Evolutionary conservation across 2,888 invertebrate genomes (phyloP).

Genomic region (Andrena bucephala): DNA sequence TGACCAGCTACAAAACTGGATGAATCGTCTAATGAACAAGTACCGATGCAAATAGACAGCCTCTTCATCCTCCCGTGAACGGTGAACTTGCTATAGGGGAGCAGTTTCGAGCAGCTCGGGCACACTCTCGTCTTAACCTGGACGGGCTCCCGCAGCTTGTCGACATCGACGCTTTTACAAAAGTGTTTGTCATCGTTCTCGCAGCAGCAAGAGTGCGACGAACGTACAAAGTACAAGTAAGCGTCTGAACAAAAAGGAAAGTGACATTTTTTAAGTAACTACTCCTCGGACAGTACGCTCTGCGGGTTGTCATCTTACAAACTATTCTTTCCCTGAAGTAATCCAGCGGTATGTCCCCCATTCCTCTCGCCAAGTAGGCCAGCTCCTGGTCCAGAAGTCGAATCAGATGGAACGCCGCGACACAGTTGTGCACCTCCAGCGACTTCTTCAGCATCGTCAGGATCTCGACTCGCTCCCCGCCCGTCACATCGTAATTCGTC

Average conservation of each 20-base stretch:
- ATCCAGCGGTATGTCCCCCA: conserved; percentile 87
- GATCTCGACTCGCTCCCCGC: conserved; percentile 90
- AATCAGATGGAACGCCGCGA: conserved; percentile 87
- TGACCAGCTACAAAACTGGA: not conserved
- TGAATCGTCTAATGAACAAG: conserved; percentile 5
- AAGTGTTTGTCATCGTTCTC: conserved; percentile 44
- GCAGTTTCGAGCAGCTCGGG: conserved; percentile 76
- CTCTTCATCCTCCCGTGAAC: conserved; percentile 75
- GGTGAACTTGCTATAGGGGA: conserved; percentile 74
- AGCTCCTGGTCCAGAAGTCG: conserved; percentile 90
- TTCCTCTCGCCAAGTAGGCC: conserved; percentile 88
- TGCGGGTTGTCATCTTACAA: conserved; percentile 66
- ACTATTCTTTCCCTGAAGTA: conserved; percentile 89
- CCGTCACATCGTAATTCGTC: conserved; percentile 86
- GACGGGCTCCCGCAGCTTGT: conserved; percentile 73
- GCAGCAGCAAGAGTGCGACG: conserved; percentile 76
- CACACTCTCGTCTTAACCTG: conserved; percentile 75
- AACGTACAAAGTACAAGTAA: conserved; percentile 53
- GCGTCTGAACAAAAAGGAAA: conserved; percentile 34
- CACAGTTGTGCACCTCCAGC: conserved; percentile 87
- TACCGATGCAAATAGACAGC: conserved; percentile 77
- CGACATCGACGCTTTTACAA: conserved; percentile 54
- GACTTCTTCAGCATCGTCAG: conserved; percentile 90
- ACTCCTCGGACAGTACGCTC: not conserved
- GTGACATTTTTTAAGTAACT: not conserved